Percentiles rank a stretch among this genome's conserved stretches.
These are phyloP conservation scores for Leptodactylus fallax DNA, from an alignment of 2,797 vertebrate species.

Conservation along the genomic window DNA sequence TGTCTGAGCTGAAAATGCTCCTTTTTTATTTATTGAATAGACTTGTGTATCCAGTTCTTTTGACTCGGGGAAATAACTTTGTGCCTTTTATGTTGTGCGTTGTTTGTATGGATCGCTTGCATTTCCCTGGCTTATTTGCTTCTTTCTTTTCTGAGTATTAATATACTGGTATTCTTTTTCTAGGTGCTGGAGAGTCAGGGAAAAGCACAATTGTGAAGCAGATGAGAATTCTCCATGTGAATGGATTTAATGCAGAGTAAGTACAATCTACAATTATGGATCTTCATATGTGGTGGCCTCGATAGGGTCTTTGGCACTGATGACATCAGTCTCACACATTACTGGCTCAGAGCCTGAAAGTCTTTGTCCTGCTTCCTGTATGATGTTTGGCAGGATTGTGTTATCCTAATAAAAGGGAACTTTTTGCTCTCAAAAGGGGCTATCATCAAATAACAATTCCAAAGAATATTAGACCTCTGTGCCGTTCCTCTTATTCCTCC, in stretches of 20 bases:
- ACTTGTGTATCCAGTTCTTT: not conserved
- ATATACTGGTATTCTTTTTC: conserved; percentile 59
- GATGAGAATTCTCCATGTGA: conserved; percentile 98
- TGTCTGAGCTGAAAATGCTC: not conserved
- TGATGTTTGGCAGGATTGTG: too few relatives aligned
- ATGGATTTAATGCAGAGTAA: conserved; percentile 99
- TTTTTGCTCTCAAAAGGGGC: too few relatives aligned
- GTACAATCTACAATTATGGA: conserved; percentile 68
- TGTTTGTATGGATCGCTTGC: not conserved
- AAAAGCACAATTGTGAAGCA: conserved; percentile 99
- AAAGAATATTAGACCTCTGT: too few relatives aligned
- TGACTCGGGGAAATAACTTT: not conserved
- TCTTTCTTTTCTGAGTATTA: not conserved
- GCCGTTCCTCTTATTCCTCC: too few relatives aligned
- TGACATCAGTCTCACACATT: not conserved
- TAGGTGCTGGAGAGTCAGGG: conserved; percentile 97
- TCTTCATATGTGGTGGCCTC: too few relatives aligned
- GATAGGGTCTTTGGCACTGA: not conserved
- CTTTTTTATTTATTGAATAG: not conserved
- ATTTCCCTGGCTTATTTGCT: not conserved
- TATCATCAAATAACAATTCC: too few relatives aligned
- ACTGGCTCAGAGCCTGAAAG: too few relatives aligned
- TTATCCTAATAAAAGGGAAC: too few relatives aligned
- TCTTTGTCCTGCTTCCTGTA: too few relatives aligned
- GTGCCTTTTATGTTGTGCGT: not conserved